These are phyloP conservation scores for Trematomus bernacchii DNA, from an alignment of 2,797 vertebrate species.

Conservation along the genomic window DNA sequence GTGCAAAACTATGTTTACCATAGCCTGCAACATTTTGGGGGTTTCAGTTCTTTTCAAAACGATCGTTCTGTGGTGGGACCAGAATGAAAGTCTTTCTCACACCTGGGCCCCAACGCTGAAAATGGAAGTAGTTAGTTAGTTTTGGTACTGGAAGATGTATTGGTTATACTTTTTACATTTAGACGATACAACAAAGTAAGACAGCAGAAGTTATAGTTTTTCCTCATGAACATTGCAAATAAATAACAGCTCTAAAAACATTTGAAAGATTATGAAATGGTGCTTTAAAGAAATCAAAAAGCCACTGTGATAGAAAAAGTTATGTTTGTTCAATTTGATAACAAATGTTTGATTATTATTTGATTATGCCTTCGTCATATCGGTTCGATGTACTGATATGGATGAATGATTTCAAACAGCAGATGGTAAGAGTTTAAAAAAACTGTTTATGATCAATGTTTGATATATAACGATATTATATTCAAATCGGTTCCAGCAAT, in stretches of 20 bases:
- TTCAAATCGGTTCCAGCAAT: no score
- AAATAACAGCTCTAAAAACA: no score
- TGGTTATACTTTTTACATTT: not conserved
- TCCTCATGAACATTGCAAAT: no score
- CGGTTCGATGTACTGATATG: not conserved
- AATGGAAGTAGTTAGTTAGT: not conserved
- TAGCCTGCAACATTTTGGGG: constrained; percentile 19
- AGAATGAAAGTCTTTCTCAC: constrained; percentile 21
- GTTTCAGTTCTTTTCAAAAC: constrained; percentile 54
- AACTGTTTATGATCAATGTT: no score
- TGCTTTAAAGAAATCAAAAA: not conserved
- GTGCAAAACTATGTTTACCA: constrained; percentile 35
- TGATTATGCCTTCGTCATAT: not conserved
- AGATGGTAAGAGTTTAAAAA: not conserved
- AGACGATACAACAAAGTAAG: not conserved
- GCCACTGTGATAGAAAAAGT: no score
- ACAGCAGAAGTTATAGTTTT: not conserved
- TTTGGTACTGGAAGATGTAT: not conserved
- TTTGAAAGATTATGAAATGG: not conserved
- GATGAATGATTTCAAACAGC: not conserved
- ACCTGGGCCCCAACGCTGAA: constrained; percentile 1
- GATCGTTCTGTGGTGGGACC: constrained; percentile 22
- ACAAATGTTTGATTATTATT: no score
- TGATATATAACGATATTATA: no score
- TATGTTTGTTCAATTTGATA: no score